Base-by-base conservation (phyloP, 2,113 vertebrate species). In the Cryptotis parvus region DNA sequence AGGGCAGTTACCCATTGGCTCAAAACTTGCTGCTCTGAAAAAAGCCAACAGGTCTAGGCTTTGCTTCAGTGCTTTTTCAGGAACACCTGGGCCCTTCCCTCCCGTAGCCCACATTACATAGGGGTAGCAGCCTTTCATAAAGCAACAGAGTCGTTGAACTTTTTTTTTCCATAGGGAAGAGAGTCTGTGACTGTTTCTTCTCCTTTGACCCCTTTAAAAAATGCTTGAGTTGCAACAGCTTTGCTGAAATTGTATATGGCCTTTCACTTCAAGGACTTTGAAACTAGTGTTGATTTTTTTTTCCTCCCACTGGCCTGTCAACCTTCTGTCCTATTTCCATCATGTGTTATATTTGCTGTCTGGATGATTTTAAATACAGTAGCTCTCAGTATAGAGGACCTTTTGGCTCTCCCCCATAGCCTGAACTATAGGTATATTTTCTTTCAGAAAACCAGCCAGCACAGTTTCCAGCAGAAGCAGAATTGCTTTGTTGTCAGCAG, bases 221-320 rank as follows among this genome's bases (percentile, higher is more conserved):
- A 65, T 66, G 80, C 75, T 66, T 35, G 85, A 77, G 49, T 91
- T 91, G 75, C 72, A 78, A 49, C 49, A 87, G 83, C 85, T 91
- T 79, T 80, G 83, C 78, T 84, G 79, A 90, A 91, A 92, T 87
- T 43, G 68, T 55, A 16, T 75, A 39, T 18, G 45, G 66, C 68
- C 91, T 84, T 94, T 83, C 78, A 72, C 80, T 88, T 89, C 79
- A 39, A 92, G 90, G 92, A 93, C 91, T 96, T 96, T 94, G 93
- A 94, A 89, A 94, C 72, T 0, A 87, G 63, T 66, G 93, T 90
- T 93, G 92, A 81, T 89, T 95, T 96, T 65, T 95, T 75, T 81
- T 65, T 76, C 77, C 91, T 79, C 84, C 16, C 55, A 22, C 55
- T 58, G 55, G 55, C 22, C 79, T 86, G 87, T 91, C 93, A 92